Evolutionary conservation across 1,140 invertebrate genomes (phyloP).

Genomic region (Propsilocerus akamusi): DNA sequence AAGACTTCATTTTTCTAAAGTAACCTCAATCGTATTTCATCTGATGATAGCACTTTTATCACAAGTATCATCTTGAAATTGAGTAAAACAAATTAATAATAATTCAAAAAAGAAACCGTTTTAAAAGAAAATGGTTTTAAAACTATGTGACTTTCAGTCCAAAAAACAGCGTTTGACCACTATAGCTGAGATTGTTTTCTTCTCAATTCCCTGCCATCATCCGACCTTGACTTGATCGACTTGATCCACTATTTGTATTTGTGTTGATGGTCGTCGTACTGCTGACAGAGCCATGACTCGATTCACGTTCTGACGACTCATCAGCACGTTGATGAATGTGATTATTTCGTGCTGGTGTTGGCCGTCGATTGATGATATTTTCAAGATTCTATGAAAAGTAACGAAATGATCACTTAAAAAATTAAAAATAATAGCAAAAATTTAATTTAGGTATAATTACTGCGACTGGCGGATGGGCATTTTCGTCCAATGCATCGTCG

Average conservation of each 20-base stretch:
- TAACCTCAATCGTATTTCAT: too few relatives aligned
- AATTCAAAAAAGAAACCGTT: too few relatives aligned
- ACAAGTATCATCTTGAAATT: too few relatives aligned
- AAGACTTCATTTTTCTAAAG: too few relatives aligned
- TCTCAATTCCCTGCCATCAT: background rate
- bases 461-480: background rate
- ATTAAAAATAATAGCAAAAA: background rate
- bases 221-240: too few relatives aligned
- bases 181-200: too few relatives aligned
- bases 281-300: background rate
- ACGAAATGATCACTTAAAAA: background rate
- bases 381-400: background rate
- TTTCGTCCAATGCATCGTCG: constrained; percentile 4
- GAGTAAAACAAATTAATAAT: too few relatives aligned
- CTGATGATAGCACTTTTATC: too few relatives aligned
- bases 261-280: background rate
- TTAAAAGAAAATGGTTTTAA: too few relatives aligned
- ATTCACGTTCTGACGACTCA: background rate
- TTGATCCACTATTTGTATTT: background rate
- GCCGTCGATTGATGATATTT: background rate
- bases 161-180: too few relatives aligned
- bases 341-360: background rate
- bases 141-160: too few relatives aligned
- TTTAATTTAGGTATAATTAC: background rate
- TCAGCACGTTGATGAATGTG: background rate